These are phyloP conservation scores for Lamprotornis superbus DNA, from an alignment of 2,113 vertebrate genomes.

Conservation along the genomic window DNA sequence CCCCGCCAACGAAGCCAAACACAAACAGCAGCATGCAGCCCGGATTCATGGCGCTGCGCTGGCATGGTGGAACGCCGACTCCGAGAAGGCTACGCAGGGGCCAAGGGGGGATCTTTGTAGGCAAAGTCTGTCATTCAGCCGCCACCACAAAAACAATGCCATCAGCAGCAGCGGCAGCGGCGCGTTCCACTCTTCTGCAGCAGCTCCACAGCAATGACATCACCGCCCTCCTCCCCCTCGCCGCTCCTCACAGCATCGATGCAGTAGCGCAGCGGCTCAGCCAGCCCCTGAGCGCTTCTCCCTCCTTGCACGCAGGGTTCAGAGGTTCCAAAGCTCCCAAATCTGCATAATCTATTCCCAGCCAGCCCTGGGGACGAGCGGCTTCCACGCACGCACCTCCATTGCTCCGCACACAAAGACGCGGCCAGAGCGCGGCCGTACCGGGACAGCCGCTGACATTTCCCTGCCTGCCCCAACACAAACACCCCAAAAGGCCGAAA, in stretches of 20 bases:
- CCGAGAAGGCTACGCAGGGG: slow-evolving; percentile 64
- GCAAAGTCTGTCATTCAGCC: slow-evolving; percentile 77
- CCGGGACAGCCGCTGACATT: not conserved
- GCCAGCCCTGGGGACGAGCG: not conserved
- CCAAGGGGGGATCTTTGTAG: slow-evolving; percentile 70
- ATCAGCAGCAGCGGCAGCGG: slow-evolving; percentile 62
- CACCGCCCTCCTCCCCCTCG: slow-evolving; percentile 70
- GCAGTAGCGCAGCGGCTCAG: slow-evolving; percentile 66
- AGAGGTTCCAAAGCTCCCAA: slow-evolving; percentile 67
- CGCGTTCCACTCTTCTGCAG: slow-evolving; percentile 74
- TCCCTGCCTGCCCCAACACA: not conserved
- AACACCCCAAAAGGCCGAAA: not conserved
- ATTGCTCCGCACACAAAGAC: not conserved
- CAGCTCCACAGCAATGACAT: slow-evolving; percentile 80
- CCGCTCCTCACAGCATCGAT: slow-evolving; percentile 61
- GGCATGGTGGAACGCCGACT: slow-evolving; percentile 83
- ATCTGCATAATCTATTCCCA: slow-evolving; percentile 72
- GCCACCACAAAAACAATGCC: slow-evolving; percentile 84
- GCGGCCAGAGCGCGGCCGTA: accelerated
- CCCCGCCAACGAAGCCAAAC: slow-evolving; percentile 98
- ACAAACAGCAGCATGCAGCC: slow-evolving; percentile 99
- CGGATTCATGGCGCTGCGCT: slow-evolving; percentile 94
- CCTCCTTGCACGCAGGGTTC: slow-evolving; percentile 33
- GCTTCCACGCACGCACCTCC: not conserved
- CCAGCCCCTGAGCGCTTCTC: slow-evolving; percentile 70